Base-by-base conservation (phyloP, 2,113 vertebrate genomes). In the Bufo bufo region DNA sequence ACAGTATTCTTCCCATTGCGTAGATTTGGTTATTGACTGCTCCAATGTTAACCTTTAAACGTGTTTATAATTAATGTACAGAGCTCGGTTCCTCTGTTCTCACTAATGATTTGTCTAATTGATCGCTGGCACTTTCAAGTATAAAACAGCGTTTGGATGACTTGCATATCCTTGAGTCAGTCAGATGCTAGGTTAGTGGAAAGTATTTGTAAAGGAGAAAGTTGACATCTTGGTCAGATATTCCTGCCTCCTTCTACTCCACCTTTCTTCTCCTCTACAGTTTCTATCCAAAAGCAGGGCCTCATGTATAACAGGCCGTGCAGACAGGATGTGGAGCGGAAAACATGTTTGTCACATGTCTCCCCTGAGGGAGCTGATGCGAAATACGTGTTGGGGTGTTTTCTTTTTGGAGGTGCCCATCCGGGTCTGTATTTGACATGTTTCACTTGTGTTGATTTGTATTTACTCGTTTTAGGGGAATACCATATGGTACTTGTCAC, bases 71-170 rank as follows among this genome's bases (percentile, higher is more conserved):
- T 84, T 23, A 82, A 33, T 84, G 49, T 52, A 47, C 11, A 47
- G 11, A 4, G 43, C 16, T 7, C 17, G 23, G 49, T 66, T 71
- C 10, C n/a, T 71, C 47, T 84, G n/a, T 33, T 54, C 82, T n/a
- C n/a, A 14, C 47, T 84, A 84, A 84, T 84, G 45, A 83, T 84
- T 84, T 23, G 13, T 59, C 11, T 85, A 85, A 74, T 85, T 85
- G 66, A 85, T 85, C 33, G 52, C 83, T 85, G 83, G 69, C 69
- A 45, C 83, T 74, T 74, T 74, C 69, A 85, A 85, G 82, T 72
- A 74, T 56, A 85, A 75, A 58, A 54, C 82, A 0, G 7, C 33
- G 63, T 54, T 84, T 84, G 82, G 83, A 74, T 72, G 9, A 19
- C 45, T 85, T 85, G 69, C 52, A 56, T 56, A 59, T 85, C 52